Base-by-base conservation (phyloP, 2,888 invertebrate genomes). In the Diabrotica balteata region DNA sequence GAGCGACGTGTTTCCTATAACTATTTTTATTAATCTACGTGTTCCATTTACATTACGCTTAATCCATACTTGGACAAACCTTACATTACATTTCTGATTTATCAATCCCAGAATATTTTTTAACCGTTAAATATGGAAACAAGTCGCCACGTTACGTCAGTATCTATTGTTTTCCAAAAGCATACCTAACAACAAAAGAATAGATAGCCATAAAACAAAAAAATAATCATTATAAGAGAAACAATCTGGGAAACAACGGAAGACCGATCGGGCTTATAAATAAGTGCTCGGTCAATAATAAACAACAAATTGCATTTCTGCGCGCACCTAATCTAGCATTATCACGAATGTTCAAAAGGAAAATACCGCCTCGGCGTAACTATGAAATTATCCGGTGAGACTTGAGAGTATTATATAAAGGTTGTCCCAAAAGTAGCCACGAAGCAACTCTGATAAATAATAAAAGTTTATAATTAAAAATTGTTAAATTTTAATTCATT, bases 291-390 rank as follows among this genome's bases (percentile, higher is more conserved):
- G 49, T 47, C 64, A 71, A 68, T 71, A 71, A 72, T 72, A 71
- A 72, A 71, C 72, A 72, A 72, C 74, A 74, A 74, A 75, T 74
- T 73, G 74, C 73, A 68, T 72, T 75, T 72, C 72, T 72, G 60
- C 62, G 70, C 67, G 72, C 73, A 70, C 71, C 70, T 68, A 73
- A 73, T 71, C 69, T 67, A 65, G 55, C 71, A 59, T 63, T 69
- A 67, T 71, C 71, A 67, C 62, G 69, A 61, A 64, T 58, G 61
- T 67, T 73, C 73, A 74, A 74, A 74, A 52, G 52, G 11, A 11
- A 71, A 69, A 69, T 54, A 70, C 75, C 75, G 73, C 73, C 69
- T 45, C 62, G 68, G 71, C 70, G 65, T 70, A 71, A 61, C 70
- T 70, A 42, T 63, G 63, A 57, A 74, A 74, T 73, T 69, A 71